Conservation (phyloP, 1,140 invertebrate genomes). For the Uloborus diversus region DNA sequence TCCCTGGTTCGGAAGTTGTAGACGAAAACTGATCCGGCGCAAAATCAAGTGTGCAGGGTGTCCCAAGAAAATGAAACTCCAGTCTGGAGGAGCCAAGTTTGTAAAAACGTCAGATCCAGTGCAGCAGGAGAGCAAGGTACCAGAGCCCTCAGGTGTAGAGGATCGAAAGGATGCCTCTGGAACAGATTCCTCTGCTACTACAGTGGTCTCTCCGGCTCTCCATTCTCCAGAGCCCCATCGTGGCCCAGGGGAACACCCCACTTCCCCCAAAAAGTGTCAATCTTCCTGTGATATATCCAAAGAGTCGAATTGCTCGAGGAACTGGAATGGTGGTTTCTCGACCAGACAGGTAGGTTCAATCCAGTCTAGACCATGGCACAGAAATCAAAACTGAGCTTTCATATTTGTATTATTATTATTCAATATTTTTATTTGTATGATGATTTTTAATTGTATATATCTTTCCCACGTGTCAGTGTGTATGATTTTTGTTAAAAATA, state of each 20-base stretch:
- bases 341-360: not conserved
- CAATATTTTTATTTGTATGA: too few relatives aligned
- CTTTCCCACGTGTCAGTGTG: not conserved
- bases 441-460: not conserved
- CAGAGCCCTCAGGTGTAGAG: not conserved
- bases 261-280: conserved; percentile 40
- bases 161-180: conserved; percentile 30
- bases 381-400: not conserved
- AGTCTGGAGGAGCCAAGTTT: conserved; percentile 18
- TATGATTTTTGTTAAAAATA: not conserved
- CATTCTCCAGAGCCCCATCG: not conserved
- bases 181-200: conserved; percentile 37
- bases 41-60: conserved; percentile 1
- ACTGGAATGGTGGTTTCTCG: conserved; percentile 6
- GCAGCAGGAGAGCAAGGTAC: conserved; percentile 34
- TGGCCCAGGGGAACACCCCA: conserved; percentile 6
- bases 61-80: not conserved
- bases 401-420: not conserved
- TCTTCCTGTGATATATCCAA: conserved; percentile 50
- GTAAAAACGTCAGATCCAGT: conserved; percentile 45
- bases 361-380: not conserved
- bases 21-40: conserved; percentile 31
- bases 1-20: conserved; percentile 39
- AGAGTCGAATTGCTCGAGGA: conserved; percentile 34
- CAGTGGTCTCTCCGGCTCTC: conserved; percentile 30